A percentile compares a stretch with the other conserved stretches of the same genome.
These are phyloP conservation scores for Lasioglossum villosulum DNA, from an alignment of 2,888 invertebrate species.

Conservation along the genomic window DNA sequence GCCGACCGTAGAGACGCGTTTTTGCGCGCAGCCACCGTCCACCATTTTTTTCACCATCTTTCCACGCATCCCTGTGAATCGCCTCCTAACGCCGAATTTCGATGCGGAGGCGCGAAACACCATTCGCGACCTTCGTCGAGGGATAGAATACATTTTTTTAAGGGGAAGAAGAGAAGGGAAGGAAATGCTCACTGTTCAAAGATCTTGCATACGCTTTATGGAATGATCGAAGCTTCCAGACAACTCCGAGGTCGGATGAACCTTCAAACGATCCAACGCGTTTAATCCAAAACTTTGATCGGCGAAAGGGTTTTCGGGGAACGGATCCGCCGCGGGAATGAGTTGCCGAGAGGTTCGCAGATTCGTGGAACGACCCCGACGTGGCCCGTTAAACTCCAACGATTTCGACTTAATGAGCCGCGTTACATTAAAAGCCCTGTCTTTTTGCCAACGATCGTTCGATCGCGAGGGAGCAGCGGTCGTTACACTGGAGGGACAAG, in stretches of 20 bases:
- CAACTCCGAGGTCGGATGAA: background rate
- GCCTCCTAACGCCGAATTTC: conserved; percentile 19
- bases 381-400: conserved; percentile 68
- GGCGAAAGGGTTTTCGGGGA: conserved; percentile 38
- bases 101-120: conserved; percentile 28
- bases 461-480: conserved; percentile 56
- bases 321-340: conserved; percentile 10
- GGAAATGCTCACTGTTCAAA: background rate
- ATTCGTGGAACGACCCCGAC: conserved; percentile 68
- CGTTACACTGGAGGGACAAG: conserved; percentile 55
- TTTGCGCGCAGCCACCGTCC: conserved; percentile 71
- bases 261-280: background rate
- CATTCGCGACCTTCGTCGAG: background rate
- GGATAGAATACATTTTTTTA: background rate
- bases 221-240: background rate
- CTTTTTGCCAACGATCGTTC: conserved; percentile 61
- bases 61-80: conserved; percentile 40
- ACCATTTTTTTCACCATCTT: conserved; percentile 54
- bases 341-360: conserved; percentile 43
- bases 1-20: conserved; percentile 75
- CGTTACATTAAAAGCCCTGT: conserved; percentile 55
- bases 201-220: background rate
- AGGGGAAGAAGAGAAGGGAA: too few species aligned
- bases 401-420: conserved; percentile 67
- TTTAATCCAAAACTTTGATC: conserved; percentile 28